Conservation (phyloP, 1,140 invertebrate species). For the Archegozetes longisetosus region DNA sequence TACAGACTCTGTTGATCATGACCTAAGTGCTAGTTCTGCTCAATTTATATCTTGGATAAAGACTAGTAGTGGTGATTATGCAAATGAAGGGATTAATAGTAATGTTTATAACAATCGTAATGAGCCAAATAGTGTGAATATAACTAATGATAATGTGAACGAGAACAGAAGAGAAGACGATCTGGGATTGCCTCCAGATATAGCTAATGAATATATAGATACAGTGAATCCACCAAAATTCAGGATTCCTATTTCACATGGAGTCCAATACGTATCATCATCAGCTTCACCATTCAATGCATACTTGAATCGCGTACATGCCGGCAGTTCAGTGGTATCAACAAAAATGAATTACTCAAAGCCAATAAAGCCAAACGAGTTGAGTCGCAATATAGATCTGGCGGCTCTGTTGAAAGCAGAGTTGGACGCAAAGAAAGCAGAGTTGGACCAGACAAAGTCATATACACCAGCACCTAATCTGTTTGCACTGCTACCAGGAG, state of each 20-base stretch:
- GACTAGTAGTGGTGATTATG: neutral
- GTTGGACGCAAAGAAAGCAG: slow-evolving; percentile 9
- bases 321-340: neutral
- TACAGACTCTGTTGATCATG: neutral
- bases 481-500: neutral
- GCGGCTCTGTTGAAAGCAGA: slow-evolving; percentile 3
- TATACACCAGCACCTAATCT: neutral
- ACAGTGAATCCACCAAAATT: slow-evolving; percentile 11
- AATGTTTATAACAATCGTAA: neutral
- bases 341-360: neutral
- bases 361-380: neutral
- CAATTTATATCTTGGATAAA: neutral
- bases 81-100: neutral
- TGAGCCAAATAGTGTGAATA: neutral
- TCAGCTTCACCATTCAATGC: neutral
- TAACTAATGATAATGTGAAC: neutral
- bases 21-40: neutral
- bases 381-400: neutral
- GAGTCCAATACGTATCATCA: neutral
- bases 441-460: slow-evolving; percentile 7
- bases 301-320: neutral
- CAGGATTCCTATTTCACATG: neutral
- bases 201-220: slow-evolving; percentile 8
- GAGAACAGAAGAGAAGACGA: neutral
- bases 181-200: slow-evolving; percentile 6